These are phyloP conservation scores for Chiroxiphia lanceolata DNA, from an alignment of 2,797 vertebrate genomes.

Conservation along the genomic window DNA sequence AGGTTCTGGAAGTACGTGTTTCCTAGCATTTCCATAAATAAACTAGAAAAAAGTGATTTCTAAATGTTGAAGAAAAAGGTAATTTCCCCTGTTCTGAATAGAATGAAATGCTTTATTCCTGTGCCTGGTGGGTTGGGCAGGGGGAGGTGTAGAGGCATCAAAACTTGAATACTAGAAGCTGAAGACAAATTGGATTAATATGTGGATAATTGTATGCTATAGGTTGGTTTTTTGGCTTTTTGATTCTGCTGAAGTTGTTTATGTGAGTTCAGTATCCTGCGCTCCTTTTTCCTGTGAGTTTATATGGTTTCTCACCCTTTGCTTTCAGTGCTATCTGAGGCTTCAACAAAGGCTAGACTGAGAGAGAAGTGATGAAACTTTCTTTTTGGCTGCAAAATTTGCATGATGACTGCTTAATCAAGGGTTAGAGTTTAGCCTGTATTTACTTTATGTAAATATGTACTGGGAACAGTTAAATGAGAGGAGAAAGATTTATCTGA, in stretches of 20 bases:
- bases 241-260: neutral
- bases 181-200: neutral
- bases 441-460: neutral
- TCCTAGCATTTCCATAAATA: neutral
- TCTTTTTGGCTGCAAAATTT: neutral
- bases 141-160: neutral
- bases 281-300: neutral
- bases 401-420: neutral
- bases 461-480: neutral
- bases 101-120: neutral
- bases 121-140: fast-evolving
- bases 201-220: neutral
- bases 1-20: neutral
- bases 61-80: neutral
- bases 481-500: neutral
- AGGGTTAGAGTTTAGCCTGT: neutral
- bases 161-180: neutral
- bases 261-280: neutral
- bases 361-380: neutral
- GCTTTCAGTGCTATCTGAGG: neutral
- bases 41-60: neutral
- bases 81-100: neutral
- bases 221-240: neutral
- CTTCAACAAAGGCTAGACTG: neutral
- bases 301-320: neutral